A percentile compares a stretch with the other conserved stretches of the same genome.
Conservation (phyloP, 2,113 vertebrate genomes). For the Neoarius graeffei region DNA sequence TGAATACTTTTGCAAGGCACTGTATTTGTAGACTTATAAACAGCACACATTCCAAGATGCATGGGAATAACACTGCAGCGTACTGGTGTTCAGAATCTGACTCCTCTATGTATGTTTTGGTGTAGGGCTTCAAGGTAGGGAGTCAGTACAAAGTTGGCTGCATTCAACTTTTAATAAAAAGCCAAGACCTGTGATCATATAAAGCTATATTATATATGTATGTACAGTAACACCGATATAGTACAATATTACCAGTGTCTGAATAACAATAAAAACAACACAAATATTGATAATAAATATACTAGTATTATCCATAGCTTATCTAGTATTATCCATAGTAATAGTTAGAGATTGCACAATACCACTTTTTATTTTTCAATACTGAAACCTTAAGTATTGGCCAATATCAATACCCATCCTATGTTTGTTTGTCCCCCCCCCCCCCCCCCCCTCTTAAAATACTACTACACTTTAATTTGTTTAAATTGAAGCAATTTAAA, state of each 20-base stretch:
- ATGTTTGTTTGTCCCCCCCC: neutral
- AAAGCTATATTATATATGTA: neutral
- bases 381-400: neutral
- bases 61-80: constrained; percentile 17
- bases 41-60: too few species aligned
- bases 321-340: neutral
- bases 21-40: too few species aligned
- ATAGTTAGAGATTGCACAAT: neutral
- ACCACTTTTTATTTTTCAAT: neutral
- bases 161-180: constrained; percentile 13
- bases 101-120: neutral
- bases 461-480: neutral
- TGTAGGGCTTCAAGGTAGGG: neutral
- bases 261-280: neutral
- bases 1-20: too few species aligned
- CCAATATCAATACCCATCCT: neutral
- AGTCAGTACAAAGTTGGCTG: neutral
- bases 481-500: neutral
- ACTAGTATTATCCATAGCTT: neutral
- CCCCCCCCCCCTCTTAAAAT: too few species aligned
- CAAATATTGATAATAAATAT: neutral
- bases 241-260: neutral
- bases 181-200: neutral
- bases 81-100: neutral
- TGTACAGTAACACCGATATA: neutral